phyloP scores from a whole-genome alignment of 2,888 invertebrate genomes.

The Lumbricus terrestris region DNA sequence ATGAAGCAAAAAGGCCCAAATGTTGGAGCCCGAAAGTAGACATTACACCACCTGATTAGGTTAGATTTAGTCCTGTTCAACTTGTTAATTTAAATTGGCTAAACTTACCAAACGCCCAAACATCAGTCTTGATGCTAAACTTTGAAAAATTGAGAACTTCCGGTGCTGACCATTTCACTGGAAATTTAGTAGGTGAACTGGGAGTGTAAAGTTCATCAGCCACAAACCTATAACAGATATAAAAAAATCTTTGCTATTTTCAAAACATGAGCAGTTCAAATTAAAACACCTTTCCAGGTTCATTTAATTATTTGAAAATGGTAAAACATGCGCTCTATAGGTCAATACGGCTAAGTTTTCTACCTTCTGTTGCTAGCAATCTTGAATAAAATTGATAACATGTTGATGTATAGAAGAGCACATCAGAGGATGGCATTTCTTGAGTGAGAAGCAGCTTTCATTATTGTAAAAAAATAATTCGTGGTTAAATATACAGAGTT shows the following conservation, averaged over 20 bases:
- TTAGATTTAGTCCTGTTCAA: not conserved
- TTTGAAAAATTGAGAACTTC: slow-evolving; percentile 91
- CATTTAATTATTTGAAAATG: not conserved
- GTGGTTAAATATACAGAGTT: not conserved
- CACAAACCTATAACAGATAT: slow-evolving; percentile 70
- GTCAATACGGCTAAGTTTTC: not conserved
- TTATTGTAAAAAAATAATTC: not conserved
- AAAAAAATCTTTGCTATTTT: not conserved
- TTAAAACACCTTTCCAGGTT: not conserved
- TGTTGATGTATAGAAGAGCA: not conserved
- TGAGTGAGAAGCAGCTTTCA: not conserved
- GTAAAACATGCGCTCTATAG: not conserved
- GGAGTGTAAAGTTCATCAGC: slow-evolving; percentile 94
- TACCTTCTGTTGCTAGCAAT: not conserved
- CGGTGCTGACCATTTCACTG: slow-evolving; percentile 96
- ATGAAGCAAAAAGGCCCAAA: not conserved
- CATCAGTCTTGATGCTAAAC: slow-evolving; percentile 93
- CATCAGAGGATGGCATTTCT: not conserved
- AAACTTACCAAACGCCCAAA: slow-evolving; percentile 87
- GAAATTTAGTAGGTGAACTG: slow-evolving; percentile 92
- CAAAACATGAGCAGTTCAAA: not conserved
- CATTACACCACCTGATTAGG: not conserved
- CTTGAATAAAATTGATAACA: not conserved
- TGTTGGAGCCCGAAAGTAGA: not conserved
- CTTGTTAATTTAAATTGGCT: not conserved